phyloP scores from a whole-genome alignment of 2,113 vertebrate genomes.

The Machaerirhynchus nigripectus region DNA sequence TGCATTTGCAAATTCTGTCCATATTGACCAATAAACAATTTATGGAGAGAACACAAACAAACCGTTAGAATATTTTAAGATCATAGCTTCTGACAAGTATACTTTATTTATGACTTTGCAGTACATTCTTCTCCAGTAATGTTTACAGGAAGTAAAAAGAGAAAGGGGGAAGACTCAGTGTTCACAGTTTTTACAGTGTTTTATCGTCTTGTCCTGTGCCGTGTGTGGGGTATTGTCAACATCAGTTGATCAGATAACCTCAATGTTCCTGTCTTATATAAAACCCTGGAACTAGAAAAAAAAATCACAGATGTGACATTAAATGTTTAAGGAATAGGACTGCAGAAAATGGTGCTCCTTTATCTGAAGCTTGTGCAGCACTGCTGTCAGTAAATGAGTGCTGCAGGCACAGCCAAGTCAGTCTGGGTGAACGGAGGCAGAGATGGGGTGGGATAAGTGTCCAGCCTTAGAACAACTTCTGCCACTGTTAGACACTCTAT shows the following conservation, averaged over 20 bases:
- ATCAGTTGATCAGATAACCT: neutral
- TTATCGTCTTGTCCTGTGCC: neutral
- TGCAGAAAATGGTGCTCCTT: neutral
- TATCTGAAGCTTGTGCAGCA: neutral
- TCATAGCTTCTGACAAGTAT: conserved; percentile 68
- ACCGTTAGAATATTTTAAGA: conserved; percentile 67
- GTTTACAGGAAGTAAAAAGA: conserved; percentile 1
- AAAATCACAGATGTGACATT: neutral
- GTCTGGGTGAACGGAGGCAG: neutral
- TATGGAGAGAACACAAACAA: conserved; percentile 66
- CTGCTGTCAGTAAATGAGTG: neutral
- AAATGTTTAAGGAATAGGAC: neutral
- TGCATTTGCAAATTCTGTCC: conserved; percentile 57
- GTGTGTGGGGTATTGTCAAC: neutral
- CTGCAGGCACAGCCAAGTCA: neutral
- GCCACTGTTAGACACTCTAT: too few relatives aligned
- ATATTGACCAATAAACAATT: conserved; percentile 76
- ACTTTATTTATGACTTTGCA: conserved; percentile 73
- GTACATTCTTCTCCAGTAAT: conserved; percentile 49
- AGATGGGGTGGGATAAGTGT: neutral
- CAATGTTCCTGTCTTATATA: neutral
- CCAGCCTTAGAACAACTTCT: neutral
- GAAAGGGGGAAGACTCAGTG: neutral
- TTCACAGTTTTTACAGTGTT: neutral
- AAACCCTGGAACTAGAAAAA: neutral